Evolutionary conservation across 1,140 invertebrate species (phyloP).

Genomic region (Drosophila tani): DNA sequence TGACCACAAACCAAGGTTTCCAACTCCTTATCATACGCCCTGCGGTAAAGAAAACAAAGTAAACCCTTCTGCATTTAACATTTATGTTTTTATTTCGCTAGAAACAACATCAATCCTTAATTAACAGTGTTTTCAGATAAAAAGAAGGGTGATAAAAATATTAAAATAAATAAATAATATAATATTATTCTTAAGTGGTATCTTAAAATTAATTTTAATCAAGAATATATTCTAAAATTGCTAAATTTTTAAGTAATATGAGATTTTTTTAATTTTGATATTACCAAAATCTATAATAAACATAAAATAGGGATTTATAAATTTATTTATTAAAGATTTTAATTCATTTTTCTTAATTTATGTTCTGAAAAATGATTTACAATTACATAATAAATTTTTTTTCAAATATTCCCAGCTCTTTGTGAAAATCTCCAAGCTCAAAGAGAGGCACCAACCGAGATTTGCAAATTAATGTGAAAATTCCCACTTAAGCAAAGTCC

Average conservation of each 20-base stretch:
- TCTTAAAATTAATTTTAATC: no score
- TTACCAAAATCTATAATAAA: no score
- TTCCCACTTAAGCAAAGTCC: background rate
- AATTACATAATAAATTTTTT: background rate
- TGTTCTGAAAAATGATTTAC: background rate
- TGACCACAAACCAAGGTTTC: slow-evolving; percentile 7
- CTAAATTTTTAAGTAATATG: no score
- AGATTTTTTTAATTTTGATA: no score
- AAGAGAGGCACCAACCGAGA: background rate
- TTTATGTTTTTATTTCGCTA: background rate
- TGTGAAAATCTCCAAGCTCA: background rate
- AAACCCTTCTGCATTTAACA: background rate
- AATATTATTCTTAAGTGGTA: no score
- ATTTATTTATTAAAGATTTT: no score
- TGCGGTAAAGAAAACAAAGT: slow-evolving; percentile 5
- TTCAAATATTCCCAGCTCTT: background rate
- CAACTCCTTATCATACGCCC: slow-evolving; percentile 4
- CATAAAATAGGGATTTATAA: no score
- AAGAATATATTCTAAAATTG: no score
- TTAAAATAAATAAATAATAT: no score
- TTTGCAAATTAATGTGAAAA: background rate
- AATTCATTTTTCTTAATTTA: background rate
- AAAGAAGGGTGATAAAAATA: background rate
- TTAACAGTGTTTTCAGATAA: background rate
- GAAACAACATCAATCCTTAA: background rate